These are phyloP conservation scores for Myotis brandtii DNA, from an alignment of 2,113 vertebrate genomes.

Conservation along the genomic window DNA sequence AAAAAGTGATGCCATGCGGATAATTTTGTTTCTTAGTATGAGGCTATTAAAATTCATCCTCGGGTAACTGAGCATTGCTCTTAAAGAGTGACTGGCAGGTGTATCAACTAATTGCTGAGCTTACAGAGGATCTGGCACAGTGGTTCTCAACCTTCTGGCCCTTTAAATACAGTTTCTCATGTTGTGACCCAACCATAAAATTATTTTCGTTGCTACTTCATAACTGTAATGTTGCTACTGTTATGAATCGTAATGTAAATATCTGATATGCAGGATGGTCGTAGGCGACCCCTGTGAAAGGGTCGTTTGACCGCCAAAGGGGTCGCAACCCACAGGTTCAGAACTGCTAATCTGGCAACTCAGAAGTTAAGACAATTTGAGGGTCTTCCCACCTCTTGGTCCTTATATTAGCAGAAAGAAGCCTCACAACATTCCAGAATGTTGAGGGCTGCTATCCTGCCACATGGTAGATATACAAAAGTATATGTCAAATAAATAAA, in stretches of 20 bases:
- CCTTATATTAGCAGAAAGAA: constrained; percentile 13
- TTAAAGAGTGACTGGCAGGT: constrained; percentile 7
- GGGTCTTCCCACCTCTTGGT: background rate
- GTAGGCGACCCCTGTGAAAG: too few relatives aligned
- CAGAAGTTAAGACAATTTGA: background rate
- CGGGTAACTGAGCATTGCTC: constrained; percentile 35
- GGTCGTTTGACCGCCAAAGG: too few relatives aligned
- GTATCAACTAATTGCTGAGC: background rate
- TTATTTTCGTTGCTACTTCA: too few relatives aligned
- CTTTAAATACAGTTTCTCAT: too few relatives aligned
- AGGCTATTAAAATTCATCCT: constrained; percentile 49
- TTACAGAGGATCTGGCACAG: background rate
- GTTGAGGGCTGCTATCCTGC: background rate
- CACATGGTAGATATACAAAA: constrained; percentile 22
- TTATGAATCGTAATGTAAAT: too few relatives aligned
- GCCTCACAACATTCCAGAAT: background rate
- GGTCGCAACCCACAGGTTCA: too few relatives aligned
- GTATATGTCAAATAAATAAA: background rate
- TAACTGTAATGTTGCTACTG: too few relatives aligned
- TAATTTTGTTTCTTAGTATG: constrained; percentile 34
- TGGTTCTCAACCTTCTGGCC: too few relatives aligned
- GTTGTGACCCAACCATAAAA: too few relatives aligned
- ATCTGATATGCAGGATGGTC: too few relatives aligned
- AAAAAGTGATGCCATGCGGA: constrained; percentile 70
- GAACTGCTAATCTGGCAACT: background rate